These are phyloP conservation scores for Phylloscopus trochilus DNA, from an alignment of 2,113 vertebrate genomes.

Conservation along the genomic window DNA sequence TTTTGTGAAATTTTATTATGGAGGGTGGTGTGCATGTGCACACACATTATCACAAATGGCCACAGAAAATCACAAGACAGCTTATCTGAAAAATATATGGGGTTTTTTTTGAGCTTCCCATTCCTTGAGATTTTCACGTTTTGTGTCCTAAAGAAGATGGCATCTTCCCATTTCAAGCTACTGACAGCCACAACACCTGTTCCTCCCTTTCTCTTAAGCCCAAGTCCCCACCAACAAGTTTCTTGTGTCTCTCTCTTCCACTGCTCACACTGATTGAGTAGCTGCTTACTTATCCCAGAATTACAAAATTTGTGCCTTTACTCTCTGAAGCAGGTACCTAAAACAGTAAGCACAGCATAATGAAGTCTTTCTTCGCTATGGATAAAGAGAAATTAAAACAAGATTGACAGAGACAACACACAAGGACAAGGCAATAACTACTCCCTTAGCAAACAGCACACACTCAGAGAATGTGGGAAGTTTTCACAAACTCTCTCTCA, in stretches of 20 bases:
- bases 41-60: background rate
- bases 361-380: background rate
- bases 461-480: accelerated
- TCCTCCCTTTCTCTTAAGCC: background rate
- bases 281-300: background rate
- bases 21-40: background rate
- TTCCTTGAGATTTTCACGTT: background rate
- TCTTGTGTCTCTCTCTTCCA: background rate
- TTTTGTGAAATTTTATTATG: background rate
- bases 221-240: background rate
- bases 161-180: background rate
- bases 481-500: background rate
- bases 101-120: background rate
- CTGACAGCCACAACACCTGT: background rate
- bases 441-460: background rate
- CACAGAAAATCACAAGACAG: background rate
- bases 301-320: background rate
- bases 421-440: background rate
- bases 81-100: background rate
- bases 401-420: background rate
- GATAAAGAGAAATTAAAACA: background rate
- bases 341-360: background rate
- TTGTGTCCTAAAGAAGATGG: background rate
- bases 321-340: background rate
- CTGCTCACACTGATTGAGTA: background rate